Evolutionary conservation across 2,113 vertebrate genomes (phyloP), one percentile per base, ranked within the genome.

Genomic region (Aegithalos caudatus): DNA sequence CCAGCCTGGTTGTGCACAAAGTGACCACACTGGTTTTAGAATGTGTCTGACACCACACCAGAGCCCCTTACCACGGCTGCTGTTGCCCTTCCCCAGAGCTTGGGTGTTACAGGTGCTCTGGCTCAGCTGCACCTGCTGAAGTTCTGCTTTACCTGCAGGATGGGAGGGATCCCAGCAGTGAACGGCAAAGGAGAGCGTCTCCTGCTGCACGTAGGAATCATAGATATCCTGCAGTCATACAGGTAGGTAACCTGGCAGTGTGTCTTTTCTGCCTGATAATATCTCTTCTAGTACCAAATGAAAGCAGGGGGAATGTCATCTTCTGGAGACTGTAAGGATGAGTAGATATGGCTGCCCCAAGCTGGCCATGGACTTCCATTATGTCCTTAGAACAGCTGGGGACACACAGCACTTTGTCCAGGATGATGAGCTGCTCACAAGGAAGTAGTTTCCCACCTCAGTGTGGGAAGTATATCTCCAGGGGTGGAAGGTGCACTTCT

Each of bases 171-270:
- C 82, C 99, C 99, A 2, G 99, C 99, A 1, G 98, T 99, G 84
- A 99, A 99, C 0, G 99, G 99, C 47, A 99, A 98, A 88, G 99
- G 99, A 62, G 99, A 99, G 86, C 97, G 98, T 31, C 98, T 99
- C 37, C 98, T 99, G 48, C 98, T 99, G 13, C 99, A 99, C 10
- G 98, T 99, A 5, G 99, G 99, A 57, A 98, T 99, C 88, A 99
- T 99, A 4, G 99, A 99, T 95, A 99, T 99, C 93, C 97, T 99
- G 73, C 99, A 99, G 37, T 99, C 99, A 3, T 99, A 99, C 98
- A 99, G 99, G 99, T 99, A 83, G 61, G 87, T 74, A 47, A 31
- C 86, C 58, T 53, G 14, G 50, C 35, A 28, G 10, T 35, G 44
- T 87, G 12, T n/a, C 31, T 74, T 60, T 45, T 31, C 40, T 54